phyloP scores from a whole-genome alignment of 2,113 vertebrate species.

The Leptobrachium ailaonicum region DNA sequence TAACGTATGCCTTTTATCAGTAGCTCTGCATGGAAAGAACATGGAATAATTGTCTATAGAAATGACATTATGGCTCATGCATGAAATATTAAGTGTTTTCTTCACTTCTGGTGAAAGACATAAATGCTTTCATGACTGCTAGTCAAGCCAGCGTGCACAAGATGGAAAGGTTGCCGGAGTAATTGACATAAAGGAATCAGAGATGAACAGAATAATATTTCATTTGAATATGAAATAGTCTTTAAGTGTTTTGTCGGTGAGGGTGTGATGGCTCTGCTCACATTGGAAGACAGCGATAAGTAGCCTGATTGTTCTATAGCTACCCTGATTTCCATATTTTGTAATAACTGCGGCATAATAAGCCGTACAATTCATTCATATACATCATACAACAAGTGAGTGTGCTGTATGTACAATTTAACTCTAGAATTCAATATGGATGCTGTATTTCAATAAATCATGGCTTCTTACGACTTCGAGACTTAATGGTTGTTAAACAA shows the following conservation, averaged over 20 bases:
- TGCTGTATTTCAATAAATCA: too few species aligned
- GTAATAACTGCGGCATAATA: neutral
- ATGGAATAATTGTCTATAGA: neutral
- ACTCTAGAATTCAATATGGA: neutral
- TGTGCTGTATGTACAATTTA: neutral
- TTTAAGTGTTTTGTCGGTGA: neutral
- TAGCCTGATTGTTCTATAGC: neutral
- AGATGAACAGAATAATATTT: slow-evolving; percentile 11
- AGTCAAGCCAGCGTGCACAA: neutral
- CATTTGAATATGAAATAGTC: slow-evolving; percentile 21
- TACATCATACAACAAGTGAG: neutral
- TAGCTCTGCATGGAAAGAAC: neutral
- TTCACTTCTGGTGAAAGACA: neutral
- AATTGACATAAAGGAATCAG: slow-evolving; percentile 17
- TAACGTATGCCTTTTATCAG: neutral
- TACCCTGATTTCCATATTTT: neutral
- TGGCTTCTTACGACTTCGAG: too few species aligned
- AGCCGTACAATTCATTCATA: neutral
- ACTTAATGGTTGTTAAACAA: too few species aligned
- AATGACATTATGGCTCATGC: neutral
- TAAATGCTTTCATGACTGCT: neutral
- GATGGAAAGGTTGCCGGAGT: neutral
- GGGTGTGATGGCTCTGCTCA: neutral
- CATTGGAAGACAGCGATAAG: neutral
- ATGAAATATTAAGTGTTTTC: slow-evolving; percentile 13